Percentiles rank a stretch among this genome's conserved stretches.
phyloP scores from a whole-genome alignment of 1,140 invertebrate genomes.

The Trachymyrmex septentrionalis region DNA sequence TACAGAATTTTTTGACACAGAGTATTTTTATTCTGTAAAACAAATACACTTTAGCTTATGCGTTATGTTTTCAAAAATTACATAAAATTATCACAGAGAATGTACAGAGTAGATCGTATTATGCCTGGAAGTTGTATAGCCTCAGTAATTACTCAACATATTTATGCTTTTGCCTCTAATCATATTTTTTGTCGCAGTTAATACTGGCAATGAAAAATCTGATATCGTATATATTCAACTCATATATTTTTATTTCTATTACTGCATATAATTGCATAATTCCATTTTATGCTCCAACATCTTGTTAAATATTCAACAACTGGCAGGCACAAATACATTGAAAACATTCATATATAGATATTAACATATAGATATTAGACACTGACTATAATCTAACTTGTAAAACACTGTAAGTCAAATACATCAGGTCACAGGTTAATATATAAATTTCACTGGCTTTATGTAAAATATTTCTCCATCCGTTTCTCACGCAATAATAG shows the following conservation, averaged over 20 bases:
- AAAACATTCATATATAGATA: constrained; percentile 72
- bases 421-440: constrained; percentile 79
- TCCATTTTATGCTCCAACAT: constrained; percentile 1
- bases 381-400: constrained; percentile 72
- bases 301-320: constrained; percentile 65
- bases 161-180: constrained; percentile 19
- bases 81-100: constrained; percentile 82
- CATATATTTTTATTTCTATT: constrained; percentile 26
- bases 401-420: constrained; percentile 76
- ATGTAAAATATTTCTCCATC: constrained; percentile 73
- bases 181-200: constrained; percentile 3
- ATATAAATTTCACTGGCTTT: constrained; percentile 73
- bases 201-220: constrained; percentile 9
- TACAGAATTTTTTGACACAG: constrained; percentile 45
- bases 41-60: constrained; percentile 71
- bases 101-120: constrained; percentile 77
- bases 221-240: not conserved
- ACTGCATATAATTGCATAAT: not conserved
- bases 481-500: constrained; percentile 10
- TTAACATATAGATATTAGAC: constrained; percentile 72
- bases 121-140: constrained; percentile 76
- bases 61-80: constrained; percentile 76
- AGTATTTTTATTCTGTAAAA: constrained; percentile 78
- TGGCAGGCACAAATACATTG: constrained; percentile 76
- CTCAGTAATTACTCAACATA: constrained; percentile 60